Percentiles rank a stretch among this genome's conserved stretches.
phyloP scores from a whole-genome alignment of 1,140 invertebrate species.

The Diorhabda elongata region DNA sequence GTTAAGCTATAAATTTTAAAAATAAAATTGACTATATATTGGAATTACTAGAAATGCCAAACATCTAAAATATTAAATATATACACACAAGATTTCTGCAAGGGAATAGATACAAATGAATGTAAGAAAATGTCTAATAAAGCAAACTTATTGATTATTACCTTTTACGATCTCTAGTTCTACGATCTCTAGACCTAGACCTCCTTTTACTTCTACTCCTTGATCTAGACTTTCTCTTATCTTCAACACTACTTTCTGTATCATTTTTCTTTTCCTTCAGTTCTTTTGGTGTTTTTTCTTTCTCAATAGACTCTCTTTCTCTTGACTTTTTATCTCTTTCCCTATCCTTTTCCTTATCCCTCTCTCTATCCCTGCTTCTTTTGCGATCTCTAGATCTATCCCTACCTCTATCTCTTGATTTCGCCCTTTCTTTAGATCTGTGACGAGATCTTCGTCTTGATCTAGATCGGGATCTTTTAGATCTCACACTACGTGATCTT shows the following conservation, averaged over 20 bases:
- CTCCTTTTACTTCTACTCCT: constrained; percentile 46
- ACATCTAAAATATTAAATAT: too few relatives aligned
- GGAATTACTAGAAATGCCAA: too few relatives aligned
- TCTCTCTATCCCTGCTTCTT: constrained; percentile 48
- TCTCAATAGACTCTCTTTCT: constrained; percentile 26
- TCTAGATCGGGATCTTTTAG: constrained; percentile 32
- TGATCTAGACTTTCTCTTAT: constrained; percentile 44
- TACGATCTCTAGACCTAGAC: constrained; percentile 46
- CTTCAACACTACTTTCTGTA: constrained; percentile 37
- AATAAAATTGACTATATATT: too few relatives aligned
- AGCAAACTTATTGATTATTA: too few relatives aligned
- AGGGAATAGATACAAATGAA: too few relatives aligned
- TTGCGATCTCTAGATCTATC: constrained; percentile 38
- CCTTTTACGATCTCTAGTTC: constrained; percentile 48
- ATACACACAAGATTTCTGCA: too few relatives aligned
- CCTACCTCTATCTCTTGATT: constrained; percentile 31
- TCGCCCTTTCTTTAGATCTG: constrained; percentile 32
- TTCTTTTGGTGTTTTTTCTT: constrained; percentile 30
- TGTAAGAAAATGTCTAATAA: too few relatives aligned
- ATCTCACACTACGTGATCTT: constrained; percentile 35
- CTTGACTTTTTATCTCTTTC: constrained; percentile 44
- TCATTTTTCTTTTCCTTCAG: constrained; percentile 42
- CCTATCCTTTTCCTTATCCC: constrained; percentile 46
- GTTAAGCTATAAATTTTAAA: too few relatives aligned
- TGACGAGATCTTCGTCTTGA: constrained; percentile 37